Evolutionary conservation across 2,797 vertebrate genomes (phyloP), one percentile per base, ranked within the genome.

Genomic region (Anguilla marmorata): DNA sequence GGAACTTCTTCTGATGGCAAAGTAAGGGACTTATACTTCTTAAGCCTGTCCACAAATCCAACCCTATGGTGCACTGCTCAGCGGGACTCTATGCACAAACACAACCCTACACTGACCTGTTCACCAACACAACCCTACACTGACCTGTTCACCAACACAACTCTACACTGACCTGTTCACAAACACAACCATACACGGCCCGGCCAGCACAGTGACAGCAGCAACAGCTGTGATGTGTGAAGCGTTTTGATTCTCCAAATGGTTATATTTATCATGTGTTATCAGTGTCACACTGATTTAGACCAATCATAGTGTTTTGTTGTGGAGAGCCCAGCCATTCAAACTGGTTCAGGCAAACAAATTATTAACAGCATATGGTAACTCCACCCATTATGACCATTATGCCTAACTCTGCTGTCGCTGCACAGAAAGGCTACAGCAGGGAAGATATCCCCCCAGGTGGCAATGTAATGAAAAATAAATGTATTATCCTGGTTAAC

Each of bases 1-100:
- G 98, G 98, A 88, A 99, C 98, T 16, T 98, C 98, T 21, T 97
- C 97, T 89, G 98, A 99, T 91, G 98, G 99, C 88, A 99, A 98
- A 96, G 99, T 99, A 96, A 97, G 98, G 94, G 74, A 5, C 19
- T 0, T 0, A 76, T 1, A 11, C 30, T 30, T 63, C 19, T 69
- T 69, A 27, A 37, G 9, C 69, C 30, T 33, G 30, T 11, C 69
- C 30, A 74, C 37, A 45, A 21, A 79, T 37, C 16, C 33, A 45
- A 41, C 74, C 74, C 74, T 4, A 79, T 14, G 21, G 12, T 3
- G 33, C 14, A 6, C 3, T 12, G 11, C 16, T 37, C 74, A 3
- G 11, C 37, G 11, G 72, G 33, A 11, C 30, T 16, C 72, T 33
- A 37, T 33, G 30, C 33, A 45, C 16, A 21, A 79, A 79, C 74